Base-by-base conservation (phyloP, 64 coral and sea anemone species). In the Montipora foliosa region DNA sequence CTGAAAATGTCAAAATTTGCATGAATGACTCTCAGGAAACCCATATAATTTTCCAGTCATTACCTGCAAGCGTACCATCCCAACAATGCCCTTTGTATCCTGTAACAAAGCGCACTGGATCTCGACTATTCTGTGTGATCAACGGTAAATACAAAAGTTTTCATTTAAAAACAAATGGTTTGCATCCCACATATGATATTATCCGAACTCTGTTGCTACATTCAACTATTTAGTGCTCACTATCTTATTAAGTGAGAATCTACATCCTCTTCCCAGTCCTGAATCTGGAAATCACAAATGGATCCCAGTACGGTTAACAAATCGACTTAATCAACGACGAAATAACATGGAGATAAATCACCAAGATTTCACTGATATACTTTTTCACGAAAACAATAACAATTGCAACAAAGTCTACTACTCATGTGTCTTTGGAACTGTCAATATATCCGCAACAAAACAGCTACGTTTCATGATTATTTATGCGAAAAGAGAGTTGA, bases 231-330 rank as follows among this genome's bases (percentile, higher is more conserved):
- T 57, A 57, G 53, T 11, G 16, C 72, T 75, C 14, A 75, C 72
- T 75, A 75, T 75, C 72, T 46, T 78, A 47, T 19, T 78, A 78
- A 78, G 76, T 78, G 76, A 22, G 17, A 22, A 78, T 78, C 16
- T 78, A 78, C 16, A 78, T 44, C 76, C 76, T 78, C 16, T 78
- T 78, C 16, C 6, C 4, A 22, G 76, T 78, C 76, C 76, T 78
- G 76, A 78, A 22, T 78, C 29, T 78, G 14, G 76, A 15, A 37
- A 78, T 78, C 16, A 78, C 29, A 78, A 78, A 78, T 44, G 24
- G 24, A 78, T 78, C 76, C 76, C 76, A 78, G 76, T 78, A 78
- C 76, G 76, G 76, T 44, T 78, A 78, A 78, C 76, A 78, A 78
- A 78, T 78, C 25, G 76, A 78, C 76, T 78, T 78, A 44, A 78